Evolutionary conservation across 2,888 invertebrate genomes (phyloP).

Genomic region (Xestoiulus laeticollis): DNA sequence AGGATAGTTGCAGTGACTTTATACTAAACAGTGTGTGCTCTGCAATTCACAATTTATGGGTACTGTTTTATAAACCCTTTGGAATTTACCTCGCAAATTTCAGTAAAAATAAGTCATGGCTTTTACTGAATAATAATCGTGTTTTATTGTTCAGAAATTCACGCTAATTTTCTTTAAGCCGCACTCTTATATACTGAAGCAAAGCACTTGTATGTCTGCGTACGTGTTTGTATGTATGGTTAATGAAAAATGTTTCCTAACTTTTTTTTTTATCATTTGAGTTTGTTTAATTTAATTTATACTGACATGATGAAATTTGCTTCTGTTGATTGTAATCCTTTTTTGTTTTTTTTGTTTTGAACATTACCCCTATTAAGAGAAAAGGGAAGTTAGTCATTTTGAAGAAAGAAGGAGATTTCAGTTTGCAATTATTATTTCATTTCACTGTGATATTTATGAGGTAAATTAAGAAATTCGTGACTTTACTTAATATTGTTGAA

Average conservation of each 20-base stretch:
- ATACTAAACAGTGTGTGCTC: neutral
- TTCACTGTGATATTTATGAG: constrained; percentile 20
- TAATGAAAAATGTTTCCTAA: neutral
- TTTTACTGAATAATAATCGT: neutral
- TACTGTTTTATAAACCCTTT: neutral
- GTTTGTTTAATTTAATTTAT: neutral
- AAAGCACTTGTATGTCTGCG: constrained; percentile 26
- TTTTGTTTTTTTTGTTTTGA: neutral
- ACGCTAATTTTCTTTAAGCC: neutral
- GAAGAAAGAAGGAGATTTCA: neutral
- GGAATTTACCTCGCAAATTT: neutral
- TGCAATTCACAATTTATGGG: neutral
- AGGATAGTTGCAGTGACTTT: too few relatives aligned
- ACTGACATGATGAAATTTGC: neutral
- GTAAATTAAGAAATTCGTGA: constrained; percentile 4
- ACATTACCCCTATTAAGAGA: neutral
- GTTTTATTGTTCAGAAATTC: neutral
- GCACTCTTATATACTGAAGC: constrained; percentile 11
- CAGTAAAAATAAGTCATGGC: neutral
- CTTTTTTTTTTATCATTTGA: neutral
- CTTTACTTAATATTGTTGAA: neutral
- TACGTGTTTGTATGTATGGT: constrained; percentile 19
- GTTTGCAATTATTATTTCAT: constrained; percentile 12
- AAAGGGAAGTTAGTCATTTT: neutral
- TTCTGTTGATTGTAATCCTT: neutral